A percentile compares a stretch with the other conserved stretches of the same genome.
Conservation (phyloP, 2,113 vertebrate species). For the Puma concolor region DNA sequence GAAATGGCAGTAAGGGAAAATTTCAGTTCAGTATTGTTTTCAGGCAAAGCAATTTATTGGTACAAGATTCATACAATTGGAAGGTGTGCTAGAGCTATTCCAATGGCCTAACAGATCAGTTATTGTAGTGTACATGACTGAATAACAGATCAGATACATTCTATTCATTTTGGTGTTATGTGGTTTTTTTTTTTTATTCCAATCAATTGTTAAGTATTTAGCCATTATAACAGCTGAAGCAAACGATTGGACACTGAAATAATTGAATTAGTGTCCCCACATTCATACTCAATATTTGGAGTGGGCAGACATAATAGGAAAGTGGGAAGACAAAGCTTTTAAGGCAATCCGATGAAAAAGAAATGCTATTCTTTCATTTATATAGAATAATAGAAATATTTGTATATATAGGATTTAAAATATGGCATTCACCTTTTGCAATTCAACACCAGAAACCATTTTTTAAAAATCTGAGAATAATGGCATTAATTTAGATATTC, state of each 20-base stretch:
- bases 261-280: conserved; percentile 2
- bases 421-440: not conserved
- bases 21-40: conserved; percentile 36
- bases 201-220: conserved; percentile 29
- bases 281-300: not conserved
- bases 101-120: not conserved
- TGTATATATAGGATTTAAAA: not conserved
- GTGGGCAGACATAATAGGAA: not conserved
- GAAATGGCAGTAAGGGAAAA: not conserved
- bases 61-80: not conserved
- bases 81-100: not conserved
- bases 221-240: not conserved
- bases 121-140: not conserved
- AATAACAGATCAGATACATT: not conserved
- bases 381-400: not conserved
- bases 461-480: not conserved
- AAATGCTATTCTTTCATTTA: conserved; percentile 18
- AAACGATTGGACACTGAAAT: conserved; percentile 34
- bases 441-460: not conserved
- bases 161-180: not conserved
- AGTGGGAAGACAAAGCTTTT: not conserved
- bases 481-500: not conserved
- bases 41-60: not conserved
- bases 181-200: not conserved
- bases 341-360: not conserved